Base-by-base conservation (phyloP, 2,888 invertebrate genomes). In the Hypsopygia costalis region DNA sequence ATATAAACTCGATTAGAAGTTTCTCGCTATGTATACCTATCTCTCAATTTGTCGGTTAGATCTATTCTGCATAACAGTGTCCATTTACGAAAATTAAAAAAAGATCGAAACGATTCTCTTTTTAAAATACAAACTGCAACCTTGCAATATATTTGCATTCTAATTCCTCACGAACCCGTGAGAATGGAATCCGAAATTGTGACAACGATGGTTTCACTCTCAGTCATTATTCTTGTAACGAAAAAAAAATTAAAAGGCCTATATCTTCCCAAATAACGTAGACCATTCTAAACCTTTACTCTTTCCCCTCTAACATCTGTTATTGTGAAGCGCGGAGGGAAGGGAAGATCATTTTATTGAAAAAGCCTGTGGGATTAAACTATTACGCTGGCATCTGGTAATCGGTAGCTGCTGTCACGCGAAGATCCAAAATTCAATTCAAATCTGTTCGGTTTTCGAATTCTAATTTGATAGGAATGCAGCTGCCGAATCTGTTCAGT, bases 401-500 rank as follows among this genome's bases (percentile, higher is more conserved):
- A 82, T 76, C 77, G 70, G 74, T 71, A 75, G 75, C 74, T 56
- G 62, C 63, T 59, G 51, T 60, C 66, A 64, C 65, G 69, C 69
- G 57, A 65, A 54, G 52, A 62, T 62, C 56, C 47, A 61, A 63
- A 51, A 52, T 62, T 51, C 51, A 58, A 64, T 58, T 54, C 45
- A 51, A 54, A 51, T 42, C 46, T 43, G 36, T 48, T 62, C 49
- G 37, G 48, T 54, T 53, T 62, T 57, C 56, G 52, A 58, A 66
- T 69, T 60, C 58, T 53, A 69, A 73, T 68, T 73, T 68, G 56
- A 59, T 50, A 41, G 72, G 72, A 66, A 73, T 72, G 69, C 62
- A 57, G 62, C 62, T 67, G 62, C 58, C 56, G 67, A 55, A 51
- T 42, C 46, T 43, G 36, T 48, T 62, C 49, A 36, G 48, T 54